Conservation (phyloP, 2,888 invertebrate genomes). For the Cataglyphis albicans region DNA sequence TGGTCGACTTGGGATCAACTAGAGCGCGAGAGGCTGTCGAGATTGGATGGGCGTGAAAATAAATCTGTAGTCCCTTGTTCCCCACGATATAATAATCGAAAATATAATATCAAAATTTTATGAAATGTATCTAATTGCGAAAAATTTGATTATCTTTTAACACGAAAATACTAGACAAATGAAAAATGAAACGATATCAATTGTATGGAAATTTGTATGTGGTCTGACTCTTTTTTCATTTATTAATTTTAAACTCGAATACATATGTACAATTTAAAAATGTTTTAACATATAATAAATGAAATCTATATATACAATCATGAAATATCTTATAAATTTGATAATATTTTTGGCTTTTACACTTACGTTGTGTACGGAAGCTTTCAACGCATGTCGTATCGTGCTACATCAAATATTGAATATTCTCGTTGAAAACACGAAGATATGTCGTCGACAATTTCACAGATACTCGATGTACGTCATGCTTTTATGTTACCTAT, state of each 20-base stretch:
- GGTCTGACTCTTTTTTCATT: not conserved
- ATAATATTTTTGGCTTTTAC: constrained; percentile 7
- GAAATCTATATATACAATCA: not conserved
- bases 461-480: not conserved
- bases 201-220: not conserved
- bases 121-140: not conserved
- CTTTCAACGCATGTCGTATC: not conserved
- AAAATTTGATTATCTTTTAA: not conserved
- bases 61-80: not conserved
- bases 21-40: not conserved
- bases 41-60: constrained; percentile 19
- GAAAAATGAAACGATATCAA: constrained; percentile 1
- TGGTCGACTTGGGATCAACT: constrained; percentile 44
- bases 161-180: not conserved
- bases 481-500: not conserved
- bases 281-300: constrained; percentile 12
- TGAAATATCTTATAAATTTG: not conserved
- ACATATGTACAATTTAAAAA: not conserved
- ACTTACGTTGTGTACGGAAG: constrained; percentile 11
- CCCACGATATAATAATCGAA: constrained; percentile 13
- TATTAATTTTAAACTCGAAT: constrained; percentile 13
- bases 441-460: constrained; percentile 16
- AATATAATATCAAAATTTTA: not conserved
- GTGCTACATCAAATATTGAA: not conserved
- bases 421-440: constrained; percentile 12